Conservation (phyloP, 2,888 invertebrate genomes). For the Merodon equestris region DNA sequence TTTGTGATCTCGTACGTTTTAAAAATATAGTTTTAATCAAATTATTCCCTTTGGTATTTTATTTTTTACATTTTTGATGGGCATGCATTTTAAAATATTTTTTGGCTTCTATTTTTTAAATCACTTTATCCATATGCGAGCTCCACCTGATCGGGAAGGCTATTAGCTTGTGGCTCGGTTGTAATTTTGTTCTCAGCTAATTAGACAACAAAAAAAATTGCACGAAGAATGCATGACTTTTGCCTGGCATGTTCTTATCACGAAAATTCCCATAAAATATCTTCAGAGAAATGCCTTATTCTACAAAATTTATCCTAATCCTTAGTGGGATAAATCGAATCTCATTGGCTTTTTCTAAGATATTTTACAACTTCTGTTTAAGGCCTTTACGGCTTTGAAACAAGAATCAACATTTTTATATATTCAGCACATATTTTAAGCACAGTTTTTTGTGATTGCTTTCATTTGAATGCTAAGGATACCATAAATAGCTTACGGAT, state of each 20-base stretch:
- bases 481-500: no score
- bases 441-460: background rate
- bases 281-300: conserved; percentile 29
- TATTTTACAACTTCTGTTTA: conserved; percentile 41
- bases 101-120: conserved; percentile 12
- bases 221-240: background rate
- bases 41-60: conserved; percentile 36
- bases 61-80: conserved; percentile 31
- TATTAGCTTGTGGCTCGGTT: no score
- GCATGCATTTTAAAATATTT: conserved; percentile 39
- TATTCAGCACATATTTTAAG: background rate
- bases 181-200: no score
- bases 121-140: background rate
- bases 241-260: conserved; percentile 18
- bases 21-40: conserved; percentile 10
- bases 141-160: no score
- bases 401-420: conserved; percentile 10
- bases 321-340: conserved; percentile 78
- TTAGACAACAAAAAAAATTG: no score
- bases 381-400: no score
- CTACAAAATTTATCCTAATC: conserved; percentile 76
- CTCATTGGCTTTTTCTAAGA: conserved; percentile 68
- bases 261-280: conserved; percentile 48
- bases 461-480: no score
- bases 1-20: conserved; percentile 53